Base-by-base conservation (phyloP, 2,113 vertebrate genomes). In the Noturus placidus region DNA sequence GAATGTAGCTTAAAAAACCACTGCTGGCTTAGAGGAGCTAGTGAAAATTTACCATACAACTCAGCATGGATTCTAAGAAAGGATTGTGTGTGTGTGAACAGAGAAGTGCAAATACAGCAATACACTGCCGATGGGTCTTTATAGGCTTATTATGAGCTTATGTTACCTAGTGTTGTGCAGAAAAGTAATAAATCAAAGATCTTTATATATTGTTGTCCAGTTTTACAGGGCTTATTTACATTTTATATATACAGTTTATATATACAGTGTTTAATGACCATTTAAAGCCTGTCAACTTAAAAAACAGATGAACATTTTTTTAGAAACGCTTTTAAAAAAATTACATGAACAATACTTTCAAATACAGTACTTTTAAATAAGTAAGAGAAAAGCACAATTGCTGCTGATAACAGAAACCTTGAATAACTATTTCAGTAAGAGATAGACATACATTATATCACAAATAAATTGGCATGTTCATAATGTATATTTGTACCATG, bases 1-100 rank as follows among this genome's bases (percentile, higher is more conserved):
- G 17, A 27, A 56, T 22, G 27, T 65, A 46, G 46, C 57, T 84
- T 81, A 54, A 69, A 86, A 82, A 78, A 82, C 74, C 46, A 77
- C 52, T 33, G 22, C 22, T 82, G 67, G n/a, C n/a, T 79, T 59
- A 42, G 54, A 42, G 14, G 1, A 33, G 80, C n/a, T 4, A 19
- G 30, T 54, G 22, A 59, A 72, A 81, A 83, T 69, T 88, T 15
- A n/a, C 56, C 67, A 74, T 56, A 87, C 11, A 50, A 56, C 52
- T 63, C 42, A 20, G 38, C 13, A 20, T 54, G 70, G 20, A 63
- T 61, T 77, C 81, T 20, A 52, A 67, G 42, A 54, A 56, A 77
- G 25, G 70, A 74, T n/a, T n/a, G 22, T n/a, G 33, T 87, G 25
- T 82, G 14, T 87, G 69, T 83, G 86, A 67, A 67, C 17, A 72